Base-by-base conservation (phyloP, 2,888 invertebrate genomes). In the Pollenia labialis region DNA sequence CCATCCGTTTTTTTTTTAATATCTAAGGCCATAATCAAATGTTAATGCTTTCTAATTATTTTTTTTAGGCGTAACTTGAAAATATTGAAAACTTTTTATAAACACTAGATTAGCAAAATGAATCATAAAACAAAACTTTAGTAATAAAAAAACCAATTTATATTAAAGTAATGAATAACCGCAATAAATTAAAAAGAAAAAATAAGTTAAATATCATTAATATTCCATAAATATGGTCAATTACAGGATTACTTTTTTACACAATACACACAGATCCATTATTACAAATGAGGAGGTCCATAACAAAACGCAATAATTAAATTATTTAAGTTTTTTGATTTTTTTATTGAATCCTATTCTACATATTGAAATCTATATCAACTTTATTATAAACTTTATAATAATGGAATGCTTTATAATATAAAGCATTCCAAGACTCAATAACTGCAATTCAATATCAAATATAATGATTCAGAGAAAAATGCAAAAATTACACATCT, bases 211-310 rank as follows among this genome's bases (percentile, higher is more conserved):
- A 75, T 72, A 58, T 83, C 77, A 83, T 77, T 83, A 83, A 83
- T 83, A 77, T 77, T 83, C 77, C 64, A 83, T 83, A 83, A 83
- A 83, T 83, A 77, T 77, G 77, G 77, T 72, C 77, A 77, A 72
- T 83, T 83, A 77, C 18, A 66, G 62, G 66, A 50, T 83, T 76
- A 42, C n/a, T 46, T 72, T 72, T 72, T 46, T 60, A 23, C 60
- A 1, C 52, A 14, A 54, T 58, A 66, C 56, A 56, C 44, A 44
- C 3, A 77, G 14, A 46, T 32, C 32, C 16, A 68, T 50, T 48
- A 16, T 8, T 16, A 52, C 16, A 66, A 32, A n/a, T n/a, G n/a
- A n/a, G n/a, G n/a, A n/a, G n/a, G n/a, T n/a, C n/a, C n/a, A n/a
- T n/a, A n/a, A n/a, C n/a, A n/a, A n/a, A n/a, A n/a, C n/a, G n/a